Base-by-base conservation (phyloP, 2,113 vertebrate genomes). In the Saccopteryx bilineata region DNA sequence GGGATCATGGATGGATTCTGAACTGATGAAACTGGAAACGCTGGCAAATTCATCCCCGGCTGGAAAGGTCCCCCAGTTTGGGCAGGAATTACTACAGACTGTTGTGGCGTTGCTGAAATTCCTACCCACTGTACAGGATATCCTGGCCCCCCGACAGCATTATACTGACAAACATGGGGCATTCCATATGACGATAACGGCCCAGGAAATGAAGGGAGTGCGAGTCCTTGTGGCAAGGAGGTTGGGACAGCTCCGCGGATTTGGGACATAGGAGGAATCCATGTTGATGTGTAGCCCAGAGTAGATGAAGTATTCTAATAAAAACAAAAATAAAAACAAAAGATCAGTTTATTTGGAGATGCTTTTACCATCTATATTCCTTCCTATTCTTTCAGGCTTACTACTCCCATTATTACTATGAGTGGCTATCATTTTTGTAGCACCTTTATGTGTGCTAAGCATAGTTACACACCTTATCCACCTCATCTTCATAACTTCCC, bases 101-200 rank as follows among this genome's bases (percentile, higher is more conserved):
- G 94, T 84, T 98, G 97, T 21, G 98, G 56, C 76, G 97, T 84
- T 93, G 97, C 96, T 28, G 97, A 92, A 96, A 97, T 97, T 94
- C 98, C 98, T 96, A 98, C 97, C 97, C 96, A 98, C 78, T 98
- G 98, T 92, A 98, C 97, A 4, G 98, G 98, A 93, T 98, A 98
- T 18, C 96, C 96, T 15, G 96, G 8, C 31, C 96, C 91, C 6
- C 93, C 97, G 48, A 98, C 79, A 78, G 97, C 93, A 87, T 97
- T 98, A 90, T 98, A 98, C 54, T 98, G 98, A 93, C 98, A 98
- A 93, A 68, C 97, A 89, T 97, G 96, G 82, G 97, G 95, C 78
- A 98, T 87, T 92, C 97, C 95, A 5, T 98, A 98, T 52, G 97
- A 97, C 39, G 97, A 84, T 78, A 97, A 97, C 96, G 98, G 97